These are phyloP conservation scores for Silurus asotus DNA, from an alignment of 2,113 vertebrate species.

Conservation along the genomic window DNA sequence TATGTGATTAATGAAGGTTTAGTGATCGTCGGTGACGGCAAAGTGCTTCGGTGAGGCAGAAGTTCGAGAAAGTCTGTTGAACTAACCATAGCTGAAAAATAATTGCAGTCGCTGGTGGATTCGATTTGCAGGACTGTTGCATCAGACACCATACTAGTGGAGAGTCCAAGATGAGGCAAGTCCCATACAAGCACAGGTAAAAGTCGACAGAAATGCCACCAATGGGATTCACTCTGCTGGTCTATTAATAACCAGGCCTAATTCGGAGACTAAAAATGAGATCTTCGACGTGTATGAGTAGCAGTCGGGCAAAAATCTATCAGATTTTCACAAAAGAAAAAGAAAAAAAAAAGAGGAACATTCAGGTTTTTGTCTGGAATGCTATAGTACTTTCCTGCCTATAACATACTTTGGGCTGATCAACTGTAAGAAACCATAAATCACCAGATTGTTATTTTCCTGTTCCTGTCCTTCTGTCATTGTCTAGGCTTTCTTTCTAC, in stretches of 20 bases:
- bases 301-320: background rate
- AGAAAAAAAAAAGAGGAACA: background rate
- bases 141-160: background rate
- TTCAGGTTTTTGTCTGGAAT: background rate
- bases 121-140: slow-evolving; percentile 24
- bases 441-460: background rate
- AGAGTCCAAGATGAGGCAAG: slow-evolving; percentile 9
- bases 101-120: slow-evolving; percentile 11
- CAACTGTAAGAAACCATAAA: background rate
- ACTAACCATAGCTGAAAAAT: background rate
- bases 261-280: background rate
- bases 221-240: slow-evolving; percentile 13
- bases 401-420: background rate
- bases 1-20: slow-evolving; percentile 8
- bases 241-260: slow-evolving; percentile 6
- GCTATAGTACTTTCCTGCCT: background rate
- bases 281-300: background rate
- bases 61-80: background rate
- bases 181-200: background rate
- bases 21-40: background rate
- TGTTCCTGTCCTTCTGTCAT: too few species aligned
- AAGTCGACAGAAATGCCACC: background rate
- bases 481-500: background rate
- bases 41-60: background rate
- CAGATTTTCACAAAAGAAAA: background rate